These are phyloP conservation scores for Embiotoca jacksoni DNA, from an alignment of 2,113 vertebrate species.

Conservation along the genomic window DNA sequence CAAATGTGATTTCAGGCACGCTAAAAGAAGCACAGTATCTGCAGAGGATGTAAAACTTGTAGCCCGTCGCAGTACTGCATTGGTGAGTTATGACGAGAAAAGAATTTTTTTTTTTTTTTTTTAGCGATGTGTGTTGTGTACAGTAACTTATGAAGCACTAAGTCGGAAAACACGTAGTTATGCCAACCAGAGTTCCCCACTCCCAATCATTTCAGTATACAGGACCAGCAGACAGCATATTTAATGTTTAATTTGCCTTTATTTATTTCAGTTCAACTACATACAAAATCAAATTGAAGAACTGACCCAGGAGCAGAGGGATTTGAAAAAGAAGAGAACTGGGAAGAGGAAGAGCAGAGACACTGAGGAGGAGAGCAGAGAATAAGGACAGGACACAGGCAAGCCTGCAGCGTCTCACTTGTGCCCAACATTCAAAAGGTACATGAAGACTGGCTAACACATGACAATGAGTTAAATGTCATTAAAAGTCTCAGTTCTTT, in stretches of 20 bases:
- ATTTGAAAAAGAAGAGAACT: slow-evolving; percentile 77
- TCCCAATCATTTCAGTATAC: background rate
- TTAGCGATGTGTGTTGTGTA: too few relatives aligned
- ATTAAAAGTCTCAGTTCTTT: background rate
- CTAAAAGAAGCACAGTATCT: slow-evolving; percentile 90
- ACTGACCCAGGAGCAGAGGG: slow-evolving; percentile 80
- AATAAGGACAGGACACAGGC: slow-evolving; percentile 62
- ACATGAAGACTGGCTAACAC: slow-evolving; percentile 37
- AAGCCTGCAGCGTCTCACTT: slow-evolving; percentile 33
- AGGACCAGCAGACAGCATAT: slow-evolving; percentile 42
- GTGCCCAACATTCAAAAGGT: slow-evolving; percentile 54
- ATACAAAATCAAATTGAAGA: slow-evolving; percentile 85
- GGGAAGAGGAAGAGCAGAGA: slow-evolving; percentile 81
- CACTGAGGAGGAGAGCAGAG: slow-evolving; percentile 68
- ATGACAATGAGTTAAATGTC: slow-evolving; percentile 20
- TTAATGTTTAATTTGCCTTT: slow-evolving; percentile 56
- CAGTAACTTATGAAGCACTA: too few relatives aligned
- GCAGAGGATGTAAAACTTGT: slow-evolving; percentile 93
- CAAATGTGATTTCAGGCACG: slow-evolving; percentile 85
- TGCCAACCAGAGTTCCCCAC: background rate
- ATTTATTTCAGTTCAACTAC: slow-evolving; percentile 76
- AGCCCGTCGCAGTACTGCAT: slow-evolving; percentile 89
- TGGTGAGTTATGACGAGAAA: slow-evolving; percentile 85
- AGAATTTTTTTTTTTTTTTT: too few relatives aligned
- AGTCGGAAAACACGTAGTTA: background rate